Evolutionary conservation across 2,888 invertebrate genomes (phyloP).

Genomic region (Thera britannica): DNA sequence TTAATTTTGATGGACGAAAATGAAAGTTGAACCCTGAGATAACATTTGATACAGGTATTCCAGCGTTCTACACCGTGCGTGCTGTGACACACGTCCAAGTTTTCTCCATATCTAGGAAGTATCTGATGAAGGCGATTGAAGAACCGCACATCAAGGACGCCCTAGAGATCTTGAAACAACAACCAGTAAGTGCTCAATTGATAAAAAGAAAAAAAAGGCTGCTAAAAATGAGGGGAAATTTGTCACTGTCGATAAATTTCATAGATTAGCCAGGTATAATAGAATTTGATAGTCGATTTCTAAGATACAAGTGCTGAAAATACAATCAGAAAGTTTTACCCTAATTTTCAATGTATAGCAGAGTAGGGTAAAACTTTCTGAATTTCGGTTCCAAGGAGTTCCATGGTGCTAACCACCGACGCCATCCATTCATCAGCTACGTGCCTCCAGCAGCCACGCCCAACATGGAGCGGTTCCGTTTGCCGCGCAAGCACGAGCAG

Average conservation of each 20-base stretch:
- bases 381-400: constrained; percentile 54
- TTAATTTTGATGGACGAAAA: too few relatives aligned
- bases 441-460: constrained; percentile 51
- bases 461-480: constrained; percentile 57
- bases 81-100: constrained; percentile 70
- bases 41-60: constrained; percentile 55
- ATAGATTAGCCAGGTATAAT: too few relatives aligned
- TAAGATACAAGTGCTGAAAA: too few relatives aligned
- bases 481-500: constrained; percentile 65
- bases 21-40: neutral
- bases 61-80: constrained; percentile 68
- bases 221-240: too few relatives aligned
- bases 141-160: constrained; percentile 63
- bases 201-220: too few relatives aligned
- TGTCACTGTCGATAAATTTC: too few relatives aligned
- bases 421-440: constrained; percentile 58
- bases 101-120: constrained; percentile 63
- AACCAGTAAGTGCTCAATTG: constrained; percentile 51
- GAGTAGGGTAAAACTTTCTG: too few relatives aligned
- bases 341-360: too few relatives aligned
- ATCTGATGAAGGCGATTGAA: constrained; percentile 52
- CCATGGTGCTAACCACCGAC: constrained; percentile 45
- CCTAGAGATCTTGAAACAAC: constrained; percentile 56
- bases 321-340: too few relatives aligned
- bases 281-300: too few relatives aligned